Base-by-base conservation (phyloP, 2,113 vertebrate species). In the Cyanocitta stelleri region DNA sequence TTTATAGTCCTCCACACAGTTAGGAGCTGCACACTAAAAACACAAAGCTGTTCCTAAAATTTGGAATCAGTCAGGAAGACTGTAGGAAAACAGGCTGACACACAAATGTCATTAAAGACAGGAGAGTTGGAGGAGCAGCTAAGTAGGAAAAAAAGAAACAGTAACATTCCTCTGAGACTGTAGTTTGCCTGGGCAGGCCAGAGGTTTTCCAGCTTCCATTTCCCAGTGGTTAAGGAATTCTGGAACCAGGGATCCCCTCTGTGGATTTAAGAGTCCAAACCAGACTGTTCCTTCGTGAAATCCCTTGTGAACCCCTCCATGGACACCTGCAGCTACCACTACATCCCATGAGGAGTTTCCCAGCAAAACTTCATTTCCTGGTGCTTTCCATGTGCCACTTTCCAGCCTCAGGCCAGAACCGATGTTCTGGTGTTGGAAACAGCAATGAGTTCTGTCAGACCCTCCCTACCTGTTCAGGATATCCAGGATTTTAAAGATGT, bases 291-390 rank as follows among this genome's bases (percentile, higher is more conserved):
- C 6, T 32, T 22, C 0, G 4, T 49, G 19, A 76, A 80, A 29
- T 9, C 13, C 73, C 59, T 17, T 37, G 39, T 1, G 5, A 52
- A 22, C 6, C 16, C 3, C 0, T 2, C 14, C 8, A 0, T 0
- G 1, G 7, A 5, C 19, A 27, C 11, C 49, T 68, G 48, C 48
- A 52, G 78, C 76, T 13, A 6, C 30, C 49, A 11, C 14, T 11
- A 0, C 16, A 46, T 2, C 56, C 17, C 27, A 41, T 0, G 18
- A 43, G 55, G 54, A 68, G 26, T 22, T 55, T 33, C 64, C 73
- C 48, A 77, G 35, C 26, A 23, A 7, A 23, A 39, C 9, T 58
- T 66, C 13, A 33, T 21, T 29, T 37, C n/a, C 41, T 54, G 21
- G 3, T 3, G 32, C 17, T 75, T 30, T 5, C 39, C 49, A 9